Conservation (phyloP, 2,797 vertebrate species). For the Siniperca undulata region DNA sequence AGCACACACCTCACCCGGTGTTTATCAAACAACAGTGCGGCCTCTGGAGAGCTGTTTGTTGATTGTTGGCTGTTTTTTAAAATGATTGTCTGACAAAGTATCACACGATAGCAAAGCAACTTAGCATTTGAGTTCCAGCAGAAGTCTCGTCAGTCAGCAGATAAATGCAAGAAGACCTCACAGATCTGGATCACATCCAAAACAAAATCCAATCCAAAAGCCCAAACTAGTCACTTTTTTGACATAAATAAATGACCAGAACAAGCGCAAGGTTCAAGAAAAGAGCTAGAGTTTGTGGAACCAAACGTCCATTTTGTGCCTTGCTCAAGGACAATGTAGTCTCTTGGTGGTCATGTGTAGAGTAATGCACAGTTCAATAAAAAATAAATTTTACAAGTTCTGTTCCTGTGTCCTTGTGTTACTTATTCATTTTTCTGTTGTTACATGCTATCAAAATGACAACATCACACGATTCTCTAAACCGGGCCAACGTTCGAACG, state of each 20-base stretch:
- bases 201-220: neutral
- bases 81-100: neutral
- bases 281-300: neutral
- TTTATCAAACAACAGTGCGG: neutral
- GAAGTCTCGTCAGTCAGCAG: neutral
- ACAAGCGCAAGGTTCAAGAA: neutral
- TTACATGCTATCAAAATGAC: too few relatives aligned
- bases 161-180: neutral
- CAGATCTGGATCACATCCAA: neutral
- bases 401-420: too few relatives aligned
- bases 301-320: neutral
- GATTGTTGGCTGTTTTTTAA: slow-evolving; percentile 1
- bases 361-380: too few relatives aligned
- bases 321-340: neutral
- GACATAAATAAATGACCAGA: neutral
- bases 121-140: neutral
- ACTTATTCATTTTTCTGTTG: too few relatives aligned
- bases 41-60: neutral
- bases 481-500: too few relatives aligned
- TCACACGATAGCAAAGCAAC: too few relatives aligned
- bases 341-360: too few relatives aligned
- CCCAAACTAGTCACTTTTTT: neutral
- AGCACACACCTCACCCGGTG: neutral
- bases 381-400: too few relatives aligned
- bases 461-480: too few relatives aligned